Conservation (phyloP, 1,140 invertebrate species). For the Drosophila ohnishii region DNA sequence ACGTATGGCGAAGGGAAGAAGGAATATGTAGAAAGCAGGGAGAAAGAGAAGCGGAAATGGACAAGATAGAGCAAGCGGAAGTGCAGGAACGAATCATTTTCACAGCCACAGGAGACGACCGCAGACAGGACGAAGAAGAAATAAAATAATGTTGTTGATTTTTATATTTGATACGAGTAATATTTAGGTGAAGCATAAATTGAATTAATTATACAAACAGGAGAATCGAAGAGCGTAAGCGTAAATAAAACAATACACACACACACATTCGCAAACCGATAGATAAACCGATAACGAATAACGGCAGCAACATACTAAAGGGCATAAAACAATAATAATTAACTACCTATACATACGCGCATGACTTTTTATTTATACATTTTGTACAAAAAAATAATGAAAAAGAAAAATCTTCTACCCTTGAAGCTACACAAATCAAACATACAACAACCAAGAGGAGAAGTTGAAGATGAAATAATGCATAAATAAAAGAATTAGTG, state of each 20-base stretch:
- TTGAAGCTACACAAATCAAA: constrained; percentile 63
- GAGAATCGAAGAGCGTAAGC: constrained; percentile 39
- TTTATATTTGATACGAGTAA: constrained; percentile 84
- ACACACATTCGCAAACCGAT: constrained; percentile 61
- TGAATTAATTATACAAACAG: constrained; percentile 80
- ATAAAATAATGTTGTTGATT: constrained; percentile 81
- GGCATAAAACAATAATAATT: constrained; percentile 78
- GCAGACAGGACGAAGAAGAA: constrained; percentile 47
- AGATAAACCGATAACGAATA: constrained; percentile 55
- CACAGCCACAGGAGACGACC: constrained; percentile 67
- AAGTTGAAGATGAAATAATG: constrained; percentile 39
- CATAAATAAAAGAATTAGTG: constrained; percentile 82
- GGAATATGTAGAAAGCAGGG: constrained; percentile 29
- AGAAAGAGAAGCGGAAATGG: constrained; percentile 16
- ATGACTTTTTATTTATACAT: constrained; percentile 77
- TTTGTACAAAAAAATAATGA: constrained; percentile 76
- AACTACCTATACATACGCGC: constrained; percentile 68
- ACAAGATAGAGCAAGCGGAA: constrained; percentile 6
- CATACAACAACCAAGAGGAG: constrained; percentile 42
- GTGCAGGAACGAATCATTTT: constrained; percentile 62
- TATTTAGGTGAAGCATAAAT: constrained; percentile 81
- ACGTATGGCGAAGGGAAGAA: constrained; percentile 44
- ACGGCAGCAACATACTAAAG: constrained; percentile 58
- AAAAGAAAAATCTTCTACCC: constrained; percentile 50
- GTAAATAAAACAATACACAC: constrained; percentile 55